Base-by-base conservation (phyloP, 1,140 invertebrate species). In the Andricus grossulariae region DNA sequence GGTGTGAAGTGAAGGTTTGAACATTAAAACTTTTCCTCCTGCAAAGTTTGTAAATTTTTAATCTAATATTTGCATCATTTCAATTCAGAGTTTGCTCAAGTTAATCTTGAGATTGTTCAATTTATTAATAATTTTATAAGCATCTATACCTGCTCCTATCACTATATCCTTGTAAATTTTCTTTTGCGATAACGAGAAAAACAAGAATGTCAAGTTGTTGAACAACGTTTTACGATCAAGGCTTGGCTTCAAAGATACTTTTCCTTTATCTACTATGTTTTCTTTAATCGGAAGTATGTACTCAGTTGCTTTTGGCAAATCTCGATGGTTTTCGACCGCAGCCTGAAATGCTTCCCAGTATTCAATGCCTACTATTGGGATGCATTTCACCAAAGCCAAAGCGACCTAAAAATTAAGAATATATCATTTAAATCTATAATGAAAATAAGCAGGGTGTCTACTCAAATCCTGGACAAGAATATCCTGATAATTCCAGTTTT, bases 311-410 rank as follows among this genome's bases (percentile, higher is more conserved):
- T 73, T 16, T 50, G 80, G 80, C 2, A 73, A 13, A 11, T 57
- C 21, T n/a, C 73, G 0, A 10, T 25, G 15, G 4, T 73, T 75
- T 0, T 55, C 1, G 0, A 93, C 84, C 21, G 91, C 87, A 77
- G 92, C 86, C 3, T 93, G 51, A 73, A 93, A 90, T 49, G 92
- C 90, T 32, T 89, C 88, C 92, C 95, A 94, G 87, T 93, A 96
- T 5, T 92, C 87, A 16, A 92, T 87, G 12, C 91, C 93, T 0
- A 96, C 94, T 82, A 96, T 94, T 10, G 92, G 91, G 54, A 92
- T 93, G 54, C 92, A 91, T 75, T 93, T 91, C 2, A 94, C 91
- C 80, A 96, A 86, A 6, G 95, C 95, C 85, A 94, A 92, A 12
- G 95, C 87, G 18, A 91, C 89, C 89, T 92, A 10, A 50, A 77